Percentiles rank a stretch among this genome's conserved stretches.
Conservation (phyloP, 2,888 invertebrate species). For the Drosophila kanekoi region DNA sequence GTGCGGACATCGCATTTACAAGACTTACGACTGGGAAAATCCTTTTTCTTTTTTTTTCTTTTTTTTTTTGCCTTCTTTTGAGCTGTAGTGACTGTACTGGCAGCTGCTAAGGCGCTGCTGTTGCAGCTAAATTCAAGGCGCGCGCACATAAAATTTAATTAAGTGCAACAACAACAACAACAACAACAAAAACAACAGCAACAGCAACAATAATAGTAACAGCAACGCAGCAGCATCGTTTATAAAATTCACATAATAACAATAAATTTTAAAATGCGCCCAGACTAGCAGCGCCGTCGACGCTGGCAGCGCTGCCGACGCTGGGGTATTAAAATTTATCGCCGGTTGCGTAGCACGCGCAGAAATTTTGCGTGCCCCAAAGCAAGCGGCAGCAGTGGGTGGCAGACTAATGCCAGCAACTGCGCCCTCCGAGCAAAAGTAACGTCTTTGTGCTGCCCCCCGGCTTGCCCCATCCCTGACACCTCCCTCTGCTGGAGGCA, state of each 20-base stretch:
- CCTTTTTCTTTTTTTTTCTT: constrained; percentile 27
- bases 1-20: constrained; percentile 45
- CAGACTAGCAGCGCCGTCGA: constrained; percentile 29
- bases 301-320: constrained; percentile 14
- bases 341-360: constrained; percentile 77
- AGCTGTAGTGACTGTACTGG: constrained; percentile 3
- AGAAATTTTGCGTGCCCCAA: constrained; percentile 56
- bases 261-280: constrained; percentile 78
- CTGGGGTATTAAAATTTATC: constrained; percentile 79
- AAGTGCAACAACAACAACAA: constrained; percentile 73
- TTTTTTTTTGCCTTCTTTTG: background rate
- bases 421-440: constrained; percentile 9
- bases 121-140: constrained; percentile 51
- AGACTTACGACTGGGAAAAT: constrained; percentile 35
- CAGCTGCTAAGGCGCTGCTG: constrained; percentile 20
- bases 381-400: background rate
- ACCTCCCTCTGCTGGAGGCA: background rate
- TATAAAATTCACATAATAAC: constrained; percentile 82
- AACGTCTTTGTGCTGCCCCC: constrained; percentile 10
- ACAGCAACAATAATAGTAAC: constrained; percentile 36
- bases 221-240: constrained; percentile 60
- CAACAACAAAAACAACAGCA: constrained; percentile 15
- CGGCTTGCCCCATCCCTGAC: background rate
- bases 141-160: constrained; percentile 77
- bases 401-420: constrained; percentile 19